These are phyloP conservation scores for Synanthedon formicaeformis DNA, from an alignment of 2,888 invertebrate genomes.

Conservation along the genomic window DNA sequence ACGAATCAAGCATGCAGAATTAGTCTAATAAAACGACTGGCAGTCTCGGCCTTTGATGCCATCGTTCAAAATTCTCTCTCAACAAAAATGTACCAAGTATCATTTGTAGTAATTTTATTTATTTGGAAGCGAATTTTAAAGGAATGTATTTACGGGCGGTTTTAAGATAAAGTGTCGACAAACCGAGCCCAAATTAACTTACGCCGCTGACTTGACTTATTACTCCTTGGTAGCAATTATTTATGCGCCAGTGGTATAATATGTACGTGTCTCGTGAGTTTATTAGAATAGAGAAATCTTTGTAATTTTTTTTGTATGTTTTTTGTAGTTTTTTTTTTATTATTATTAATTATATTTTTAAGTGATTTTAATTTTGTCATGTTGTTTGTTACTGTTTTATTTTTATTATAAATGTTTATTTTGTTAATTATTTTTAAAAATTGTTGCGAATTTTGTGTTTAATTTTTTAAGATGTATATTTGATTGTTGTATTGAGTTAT, in stretches of 20 bases:
- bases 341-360: not conserved
- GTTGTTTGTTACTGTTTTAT: not conserved
- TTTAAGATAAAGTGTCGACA: slow-evolving; percentile 3
- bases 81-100: too few species aligned
- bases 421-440: too few species aligned
- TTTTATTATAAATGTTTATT: not conserved
- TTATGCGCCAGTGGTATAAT: not conserved
- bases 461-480: too few species aligned
- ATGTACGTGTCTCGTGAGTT: not conserved
- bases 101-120: too few species aligned
- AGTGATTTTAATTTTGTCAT: not conserved
- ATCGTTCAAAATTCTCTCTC: too few species aligned
- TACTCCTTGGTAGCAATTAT: not conserved
- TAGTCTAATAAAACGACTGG: slow-evolving; percentile 24
- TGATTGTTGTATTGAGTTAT: too few species aligned
- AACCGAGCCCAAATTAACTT: slow-evolving; percentile 2
- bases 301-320: not conserved
- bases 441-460: too few species aligned
- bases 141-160: slow-evolving; percentile 1
- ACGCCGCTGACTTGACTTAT: not conserved
- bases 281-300: not conserved
- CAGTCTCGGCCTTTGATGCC: too few species aligned
- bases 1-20: slow-evolving; percentile 91
- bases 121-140: not conserved
- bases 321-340: not conserved